Evolutionary conservation across 2,888 invertebrate genomes (phyloP).

Genomic region (Drosophila cracens): DNA sequence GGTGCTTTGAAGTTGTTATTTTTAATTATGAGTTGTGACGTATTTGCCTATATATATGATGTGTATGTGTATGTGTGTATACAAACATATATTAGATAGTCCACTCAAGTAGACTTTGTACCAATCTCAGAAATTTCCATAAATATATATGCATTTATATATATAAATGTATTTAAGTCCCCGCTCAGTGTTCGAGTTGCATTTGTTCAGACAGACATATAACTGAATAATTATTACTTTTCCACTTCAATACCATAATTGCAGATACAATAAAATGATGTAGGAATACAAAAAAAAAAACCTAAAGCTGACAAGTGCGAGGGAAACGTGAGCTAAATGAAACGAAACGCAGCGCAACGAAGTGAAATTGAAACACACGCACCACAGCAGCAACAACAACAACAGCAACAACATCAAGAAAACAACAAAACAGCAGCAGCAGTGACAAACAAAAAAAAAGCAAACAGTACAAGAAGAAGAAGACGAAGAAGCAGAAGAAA

Average conservation of each 20-base stretch:
- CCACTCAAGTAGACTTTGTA: background rate
- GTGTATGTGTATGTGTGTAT: background rate
- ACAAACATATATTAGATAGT: background rate
- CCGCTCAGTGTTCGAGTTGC: conserved; percentile 5
- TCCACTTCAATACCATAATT: background rate
- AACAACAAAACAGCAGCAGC: conserved; percentile 2
- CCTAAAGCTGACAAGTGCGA: conserved; percentile 12
- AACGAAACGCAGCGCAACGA: conserved; percentile 28
- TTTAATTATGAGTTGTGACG: conserved; percentile 12
- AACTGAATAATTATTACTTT: conserved; percentile 1
- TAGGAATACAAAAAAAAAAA: background rate
- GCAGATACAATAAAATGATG: conserved; percentile 23
- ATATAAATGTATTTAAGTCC: background rate
- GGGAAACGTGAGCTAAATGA: conserved; percentile 26
- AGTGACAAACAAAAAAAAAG: conserved; percentile 28
- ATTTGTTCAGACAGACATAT: background rate
- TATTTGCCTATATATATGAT: background rate
- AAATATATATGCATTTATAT: background rate
- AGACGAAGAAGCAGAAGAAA: conserved; percentile 6
- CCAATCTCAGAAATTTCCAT: background rate
- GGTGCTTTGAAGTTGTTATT: conserved; percentile 20
- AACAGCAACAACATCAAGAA: conserved; percentile 1
- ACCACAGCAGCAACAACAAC: conserved; percentile 17
- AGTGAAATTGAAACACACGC: conserved; percentile 55
- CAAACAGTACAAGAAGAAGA: conserved; percentile 35